Evolutionary conservation across 2,113 vertebrate species (phyloP), one percentile per base, ranked within the genome.

Genomic region (Henicopernis longicauda): DNA sequence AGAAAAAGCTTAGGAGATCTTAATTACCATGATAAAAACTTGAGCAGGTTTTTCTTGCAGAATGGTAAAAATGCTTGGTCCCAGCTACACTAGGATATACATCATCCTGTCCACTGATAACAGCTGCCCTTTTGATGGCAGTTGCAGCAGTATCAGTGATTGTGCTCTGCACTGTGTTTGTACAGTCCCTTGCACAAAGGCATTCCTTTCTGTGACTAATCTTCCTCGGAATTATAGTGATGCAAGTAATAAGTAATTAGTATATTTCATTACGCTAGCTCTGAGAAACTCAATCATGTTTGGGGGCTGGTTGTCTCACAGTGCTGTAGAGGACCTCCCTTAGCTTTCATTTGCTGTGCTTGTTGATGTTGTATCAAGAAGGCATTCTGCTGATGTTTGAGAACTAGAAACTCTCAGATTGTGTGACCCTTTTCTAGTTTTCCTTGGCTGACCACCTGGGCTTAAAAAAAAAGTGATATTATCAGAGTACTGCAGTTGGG

Each of bases 121-220:
- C 11, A 1, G 58, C 70, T 94, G 54, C 58, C n/a, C 45, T 86
- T 90, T 65, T 70, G 79, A 58, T 90, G 71, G 78, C 58, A 55
- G 45, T 92, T 58, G 54, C 34, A 80, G 85, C 42, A 23, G 36
- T 86, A 70, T 80, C 3, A 4, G 81, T 94, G 71, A 80, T 42
- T 78, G 9, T 74, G 54, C 27, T 77, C 50, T 83, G 58, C 88
- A 61, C 58, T 73, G 31, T 93, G 89, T 95, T 97, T 95, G 90
- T 94, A 91, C 93, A 96, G 79, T 73, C 58, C 63, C 42, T 93
- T 0, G 1, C 90, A 97, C 97, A 96, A 96, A 96, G 95, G 38
- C 96, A 96, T 97, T 97, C 96, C 96, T 94, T 95, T 92, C 96
- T 87, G 71, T 97, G 95, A 96, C 95, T 96, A 97, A 97, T 96